Percentiles rank a stretch among this genome's conserved stretches.
Conservation (phyloP, 1,140 invertebrate genomes). For the Macrobrachium rosenbergii region DNA sequence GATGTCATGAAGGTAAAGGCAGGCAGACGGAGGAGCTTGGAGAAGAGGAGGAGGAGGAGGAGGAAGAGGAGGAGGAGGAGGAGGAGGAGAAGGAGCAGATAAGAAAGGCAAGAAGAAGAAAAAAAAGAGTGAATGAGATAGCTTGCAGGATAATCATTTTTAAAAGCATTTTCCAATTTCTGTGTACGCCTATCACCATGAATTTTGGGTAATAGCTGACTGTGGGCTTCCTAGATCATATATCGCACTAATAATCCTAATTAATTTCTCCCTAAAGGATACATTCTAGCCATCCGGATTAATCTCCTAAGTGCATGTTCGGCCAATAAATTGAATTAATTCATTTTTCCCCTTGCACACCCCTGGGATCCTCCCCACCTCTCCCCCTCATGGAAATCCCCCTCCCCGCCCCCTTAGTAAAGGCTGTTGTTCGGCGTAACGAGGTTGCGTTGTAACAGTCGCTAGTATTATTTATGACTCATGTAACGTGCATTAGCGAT, state of each 20-base stretch:
- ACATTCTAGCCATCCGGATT: constrained; percentile 58
- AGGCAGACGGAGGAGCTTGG: no score
- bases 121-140: background rate
- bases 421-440: constrained; percentile 59
- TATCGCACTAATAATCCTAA: constrained; percentile 57
- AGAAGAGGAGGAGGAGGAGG: no score
- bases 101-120: background rate
- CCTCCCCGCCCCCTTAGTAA: constrained; percentile 29
- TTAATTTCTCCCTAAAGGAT: constrained; percentile 52
- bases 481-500: constrained; percentile 63
- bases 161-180: constrained; percentile 15
- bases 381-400: background rate
- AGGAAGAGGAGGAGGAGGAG: no score
- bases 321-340: constrained; percentile 64
- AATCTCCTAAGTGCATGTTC: constrained; percentile 63
- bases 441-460: constrained; percentile 63
- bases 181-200: constrained; percentile 3
- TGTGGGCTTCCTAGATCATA: constrained; percentile 9
- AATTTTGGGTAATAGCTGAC: constrained; percentile 4
- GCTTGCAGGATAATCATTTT: no score
- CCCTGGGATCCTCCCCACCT: background rate
- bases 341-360: constrained; percentile 14
- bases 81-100: no score
- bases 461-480: constrained; percentile 61
- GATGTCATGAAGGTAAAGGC: no score